Conservation (phyloP, 2,888 invertebrate genomes). For the Coelinius sp. region DNA sequence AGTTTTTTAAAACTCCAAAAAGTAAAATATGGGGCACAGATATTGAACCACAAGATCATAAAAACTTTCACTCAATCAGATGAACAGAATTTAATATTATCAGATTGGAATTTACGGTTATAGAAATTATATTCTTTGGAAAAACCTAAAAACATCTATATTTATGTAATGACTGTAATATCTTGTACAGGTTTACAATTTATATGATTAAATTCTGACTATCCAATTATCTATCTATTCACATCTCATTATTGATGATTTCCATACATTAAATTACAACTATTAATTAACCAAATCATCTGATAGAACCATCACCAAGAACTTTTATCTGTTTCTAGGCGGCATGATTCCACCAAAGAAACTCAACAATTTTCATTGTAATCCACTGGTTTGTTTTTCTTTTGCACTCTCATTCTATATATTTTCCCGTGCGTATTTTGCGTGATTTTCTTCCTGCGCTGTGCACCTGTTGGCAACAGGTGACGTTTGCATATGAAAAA, state of each 20-base stretch:
- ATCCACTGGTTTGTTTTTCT: not conserved
- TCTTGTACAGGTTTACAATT: too few relatives aligned
- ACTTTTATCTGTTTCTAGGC: not conserved
- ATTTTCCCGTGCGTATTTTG: slow-evolving; percentile 1
- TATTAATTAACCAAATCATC: too few relatives aligned
- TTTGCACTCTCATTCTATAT: not conserved
- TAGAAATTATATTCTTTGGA: not conserved
- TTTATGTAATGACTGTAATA: not conserved
- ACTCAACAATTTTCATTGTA: not conserved
- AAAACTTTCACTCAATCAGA: not conserved
- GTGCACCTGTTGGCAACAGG: slow-evolving; percentile 17
- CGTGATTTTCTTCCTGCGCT: slow-evolving; percentile 4
- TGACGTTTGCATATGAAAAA: not conserved
- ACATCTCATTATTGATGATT: not conserved
- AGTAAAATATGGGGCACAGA: too few relatives aligned
- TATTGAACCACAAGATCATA: not conserved
- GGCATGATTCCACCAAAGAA: not conserved
- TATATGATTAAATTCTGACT: too few relatives aligned
- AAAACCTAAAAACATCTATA: not conserved
- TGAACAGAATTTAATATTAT: not conserved
- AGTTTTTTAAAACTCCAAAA: too few relatives aligned
- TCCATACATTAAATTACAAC: too few relatives aligned
- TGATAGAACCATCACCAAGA: too few relatives aligned
- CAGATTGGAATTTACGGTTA: not conserved
- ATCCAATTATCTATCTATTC: not conserved